These are phyloP conservation scores for Drosophila hydei DNA, from an alignment of 1,140 invertebrate species.

Conservation along the genomic window DNA sequence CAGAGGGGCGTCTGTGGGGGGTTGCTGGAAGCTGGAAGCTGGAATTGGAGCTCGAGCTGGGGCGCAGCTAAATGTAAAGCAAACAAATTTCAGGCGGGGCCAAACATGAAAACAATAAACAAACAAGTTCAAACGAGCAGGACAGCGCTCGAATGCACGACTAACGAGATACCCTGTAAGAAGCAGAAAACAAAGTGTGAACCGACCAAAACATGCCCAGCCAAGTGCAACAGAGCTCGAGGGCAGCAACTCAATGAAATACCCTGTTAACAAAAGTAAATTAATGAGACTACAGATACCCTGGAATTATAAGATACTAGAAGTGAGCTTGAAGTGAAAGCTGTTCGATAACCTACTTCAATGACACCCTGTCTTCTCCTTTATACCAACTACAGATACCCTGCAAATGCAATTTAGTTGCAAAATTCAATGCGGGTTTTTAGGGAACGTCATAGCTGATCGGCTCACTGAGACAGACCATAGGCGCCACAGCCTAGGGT, in stretches of 20 bases:
- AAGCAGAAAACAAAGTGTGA: neutral
- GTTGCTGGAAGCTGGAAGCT: neutral
- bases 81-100: conserved; percentile 36
- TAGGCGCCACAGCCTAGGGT: conserved; percentile 8
- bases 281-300: neutral
- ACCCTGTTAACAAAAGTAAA: too few species aligned
- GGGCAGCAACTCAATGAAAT: too few species aligned
- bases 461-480: too few species aligned
- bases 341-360: too few species aligned
- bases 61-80: conserved; percentile 30
- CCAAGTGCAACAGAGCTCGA: neutral
- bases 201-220: neutral
- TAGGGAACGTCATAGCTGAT: too few species aligned
- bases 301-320: too few species aligned
- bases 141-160: neutral
- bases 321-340: too few species aligned
- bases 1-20: neutral
- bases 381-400: conserved; percentile 2
- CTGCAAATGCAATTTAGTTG: conserved; percentile 1
- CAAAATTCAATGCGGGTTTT: too few species aligned
- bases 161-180: conserved; percentile 13
- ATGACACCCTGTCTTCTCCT: too few species aligned
- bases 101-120: conserved; percentile 21
- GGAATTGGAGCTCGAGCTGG: conserved; percentile 3
- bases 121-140: conserved; percentile 14